Conservation (phyloP, 2,797 vertebrate species). For the Cryptoprocta ferox region DNA sequence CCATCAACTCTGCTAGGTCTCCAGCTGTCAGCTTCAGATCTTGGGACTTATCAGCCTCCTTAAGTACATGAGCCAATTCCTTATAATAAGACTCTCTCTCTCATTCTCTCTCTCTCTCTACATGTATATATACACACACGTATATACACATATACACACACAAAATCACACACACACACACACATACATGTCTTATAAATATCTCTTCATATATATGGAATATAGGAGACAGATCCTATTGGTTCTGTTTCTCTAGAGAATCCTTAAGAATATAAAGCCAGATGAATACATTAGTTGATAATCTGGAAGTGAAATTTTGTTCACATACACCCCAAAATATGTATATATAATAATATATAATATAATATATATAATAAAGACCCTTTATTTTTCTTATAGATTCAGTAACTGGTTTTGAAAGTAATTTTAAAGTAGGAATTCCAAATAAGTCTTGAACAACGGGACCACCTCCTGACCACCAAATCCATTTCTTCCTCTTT, state of each 20-base stretch:
- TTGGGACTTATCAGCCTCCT: background rate
- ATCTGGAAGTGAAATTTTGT: background rate
- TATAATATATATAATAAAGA: background rate
- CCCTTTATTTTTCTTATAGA: background rate
- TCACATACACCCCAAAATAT: background rate
- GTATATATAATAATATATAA: background rate
- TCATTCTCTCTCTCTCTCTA: background rate
- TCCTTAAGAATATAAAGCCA: background rate
- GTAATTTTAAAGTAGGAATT: background rate
- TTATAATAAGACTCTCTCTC: background rate
- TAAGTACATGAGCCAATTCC: background rate
- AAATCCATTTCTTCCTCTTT: background rate
- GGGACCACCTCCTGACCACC: background rate
- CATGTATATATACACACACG: background rate
- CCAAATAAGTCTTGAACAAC: background rate
- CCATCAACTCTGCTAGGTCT: background rate
- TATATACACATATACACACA: background rate
- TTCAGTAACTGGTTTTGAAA: background rate
- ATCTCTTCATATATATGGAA: background rate
- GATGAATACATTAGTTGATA: background rate
- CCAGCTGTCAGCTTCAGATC: background rate
- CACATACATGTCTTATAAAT: background rate
- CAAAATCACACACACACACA: too few relatives aligned
- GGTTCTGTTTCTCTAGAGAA: background rate
- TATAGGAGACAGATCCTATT: background rate